Base-by-base conservation (phyloP, 2,113 vertebrate genomes). In the Cardinalis cardinalis region DNA sequence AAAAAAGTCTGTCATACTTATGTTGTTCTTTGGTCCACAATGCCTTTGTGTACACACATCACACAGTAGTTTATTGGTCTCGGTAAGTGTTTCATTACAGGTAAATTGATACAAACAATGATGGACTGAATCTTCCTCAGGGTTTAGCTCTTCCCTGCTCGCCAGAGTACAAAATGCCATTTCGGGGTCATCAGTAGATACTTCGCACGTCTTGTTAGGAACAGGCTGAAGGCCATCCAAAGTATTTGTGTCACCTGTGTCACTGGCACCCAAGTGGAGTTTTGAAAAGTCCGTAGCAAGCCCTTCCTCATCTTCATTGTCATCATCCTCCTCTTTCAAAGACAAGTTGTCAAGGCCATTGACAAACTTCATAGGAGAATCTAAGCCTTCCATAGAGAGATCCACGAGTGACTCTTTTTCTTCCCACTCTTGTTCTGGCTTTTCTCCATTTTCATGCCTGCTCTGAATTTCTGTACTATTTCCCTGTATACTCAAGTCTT, bases 51-150 rank as follows among this genome's bases (percentile, higher is more conserved):
- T 98, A 86, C 99, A 99, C 3, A 98, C 97, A 84, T 99, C 97
- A 96, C 99, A 99, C 31, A 99, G 97, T 55, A 99, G 97, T 91
- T 98, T 98, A 97, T 99, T 99, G 63, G 97, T 98, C 80, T 98
- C 98, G 0, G 94, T 98, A 56, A 99, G 98, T 23, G 98, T 98
- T 95, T 99, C 99, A 41, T 99, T 99, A 38, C 97, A 97, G 25
- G 99, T 99, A 88, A 99, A 99, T 73, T 99, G 98, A 94, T 98
- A 98, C 5, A 99, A 98, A 84, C 98, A 99, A 21, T 98, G 98
- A 64, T 98, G 93, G 44, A 99, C 92, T 3, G 99, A 99, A 88
- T 98, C 98, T 66, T 99, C 98, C 46, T 98, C 98, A 2, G 87
- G 93, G 68, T 95, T 98, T 18, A 98, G 96, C 13, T 91, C 71